Conservation (phyloP, 2,113 vertebrate species). For the cat (Felis catus) region F.catus_Fca126_mat1.0 CM031411.1:60880001-60880500, state of each 20-base stretch:
- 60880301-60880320: constrained; percentile 37
- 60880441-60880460: constrained; percentile 47
- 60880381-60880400: constrained; percentile 17
- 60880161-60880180: background rate
- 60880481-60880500: background rate
- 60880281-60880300: constrained; percentile 13
- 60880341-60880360: constrained; percentile 11
- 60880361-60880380: constrained; percentile 40
- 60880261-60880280: background rate
- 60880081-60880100: background rate
- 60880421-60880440: constrained; percentile 11
- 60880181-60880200: background rate
- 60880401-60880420: background rate
- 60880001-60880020: constrained; percentile 30
- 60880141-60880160: constrained; percentile 14
- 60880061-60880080: constrained; percentile 52
- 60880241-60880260: background rate
- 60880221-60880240: background rate
- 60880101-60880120: constrained; percentile 33
- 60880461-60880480: background rate
- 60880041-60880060: background rate
- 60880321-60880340: background rate
- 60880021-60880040: constrained; percentile 51
- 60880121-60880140: background rate
- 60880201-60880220: constrained; percentile 14